Evolutionary conservation across 2,888 invertebrate genomes (phyloP), one percentile per base, ranked within the genome.

Genomic region (Idaea biselata): DNA sequence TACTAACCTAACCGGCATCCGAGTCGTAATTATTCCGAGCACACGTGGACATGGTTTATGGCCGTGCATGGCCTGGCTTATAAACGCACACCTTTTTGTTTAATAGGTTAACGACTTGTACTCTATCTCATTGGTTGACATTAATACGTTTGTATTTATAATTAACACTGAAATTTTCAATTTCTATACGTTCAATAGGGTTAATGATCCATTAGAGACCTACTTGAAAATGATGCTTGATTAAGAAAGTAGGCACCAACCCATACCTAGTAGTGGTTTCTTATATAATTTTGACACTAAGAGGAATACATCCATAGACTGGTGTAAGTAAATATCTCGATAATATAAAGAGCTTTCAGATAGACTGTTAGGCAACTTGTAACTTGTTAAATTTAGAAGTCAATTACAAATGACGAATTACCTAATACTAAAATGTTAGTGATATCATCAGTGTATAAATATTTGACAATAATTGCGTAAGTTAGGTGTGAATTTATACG

Each of bases 41-140:
- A 89, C 89, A 91, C 88, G 88, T 89, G 89, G 85, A 86, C 83
- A 84, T 81, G 79, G 79, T 85, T 88, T 88, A 89, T 83, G 81
- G 75, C 75, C 78, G 83, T 76, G 79, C 84, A 83, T 81, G 84
- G 81, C 76, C 73, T 78, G 84, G 81, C 82, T 87, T 82, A 84
- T 84, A 84, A 86, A 84, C 79, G 81, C 78, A 81, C 81, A 80
- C 82, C 83, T 85, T 86, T 85, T 82, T 84, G 80, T 82, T 88
- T 86, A 86, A 86, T 88, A 86, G 88, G 85, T 87, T 88, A 88
- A 88, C 84, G 87, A 84, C 86, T 84, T 80, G 77, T 77, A 75
- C 71, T 73, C 73, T 82, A 79, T 82, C 79, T 83, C 84, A 87
- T 86, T 81, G 82, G 83, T 87, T 79, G 74, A 70, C 74, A 80